Percentiles rank a stretch among this genome's conserved stretches.
Conservation (phyloP, 2,888 invertebrate species). For the Drosophila limbata region DNA sequence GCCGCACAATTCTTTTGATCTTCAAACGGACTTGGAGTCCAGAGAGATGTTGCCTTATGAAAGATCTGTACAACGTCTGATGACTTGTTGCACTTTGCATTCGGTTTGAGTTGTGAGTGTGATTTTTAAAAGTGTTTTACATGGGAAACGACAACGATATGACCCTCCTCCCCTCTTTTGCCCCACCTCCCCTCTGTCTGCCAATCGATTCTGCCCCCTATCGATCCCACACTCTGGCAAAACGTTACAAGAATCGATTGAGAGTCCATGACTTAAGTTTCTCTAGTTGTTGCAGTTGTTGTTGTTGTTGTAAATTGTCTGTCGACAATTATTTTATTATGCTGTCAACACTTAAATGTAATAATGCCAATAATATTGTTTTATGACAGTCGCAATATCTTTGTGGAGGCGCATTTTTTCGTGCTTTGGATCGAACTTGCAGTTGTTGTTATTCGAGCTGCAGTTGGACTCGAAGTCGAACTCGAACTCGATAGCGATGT, state of each 20-base stretch:
- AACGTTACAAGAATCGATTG: conserved; percentile 48
- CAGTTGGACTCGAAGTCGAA: neutral
- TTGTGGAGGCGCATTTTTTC: conserved; percentile 65
- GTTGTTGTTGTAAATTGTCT: conserved; percentile 78
- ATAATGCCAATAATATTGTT: conserved; percentile 84
- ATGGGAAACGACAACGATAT: conserved; percentile 76
- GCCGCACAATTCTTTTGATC: conserved; percentile 83
- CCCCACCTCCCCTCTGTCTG: no score
- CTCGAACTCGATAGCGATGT: neutral
- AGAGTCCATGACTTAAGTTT: conserved; percentile 49
- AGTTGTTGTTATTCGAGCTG: conserved; percentile 18
- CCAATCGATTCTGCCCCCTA: neutral
- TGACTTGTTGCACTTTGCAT: conserved; percentile 75
- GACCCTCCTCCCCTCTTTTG: neutral
- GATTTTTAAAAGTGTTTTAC: conserved; percentile 83
- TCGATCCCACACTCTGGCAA: conserved; percentile 28
- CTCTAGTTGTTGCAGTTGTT: conserved; percentile 50
- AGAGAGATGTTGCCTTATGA: conserved; percentile 55
- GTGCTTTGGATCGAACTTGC: conserved; percentile 52
- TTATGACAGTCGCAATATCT: conserved; percentile 80
- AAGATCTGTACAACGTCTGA: conserved; percentile 68
- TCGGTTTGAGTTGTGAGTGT: conserved; percentile 81
- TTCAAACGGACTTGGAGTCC: conserved; percentile 54
- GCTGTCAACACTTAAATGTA: conserved; percentile 84
- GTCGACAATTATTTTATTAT: conserved; percentile 85